phyloP scores from a whole-genome alignment of 2,888 invertebrate species.

The Phyllotreta striolata region DNA sequence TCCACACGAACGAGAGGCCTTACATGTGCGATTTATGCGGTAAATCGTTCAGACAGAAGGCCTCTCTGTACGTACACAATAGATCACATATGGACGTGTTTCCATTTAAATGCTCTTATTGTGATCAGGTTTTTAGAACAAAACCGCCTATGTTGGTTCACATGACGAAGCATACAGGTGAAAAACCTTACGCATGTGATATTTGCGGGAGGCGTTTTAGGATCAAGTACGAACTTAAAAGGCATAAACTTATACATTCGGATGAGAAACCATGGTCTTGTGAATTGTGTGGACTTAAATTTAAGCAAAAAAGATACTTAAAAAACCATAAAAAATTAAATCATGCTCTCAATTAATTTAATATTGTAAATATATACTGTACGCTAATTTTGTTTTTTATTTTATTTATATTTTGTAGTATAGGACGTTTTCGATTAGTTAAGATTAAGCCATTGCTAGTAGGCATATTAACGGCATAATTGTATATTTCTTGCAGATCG shows the following conservation, averaged over 20 bases:
- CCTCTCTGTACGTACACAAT: constrained; percentile 70
- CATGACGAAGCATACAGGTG: constrained; percentile 68
- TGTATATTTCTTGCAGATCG: constrained; percentile 6
- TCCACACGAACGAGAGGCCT: constrained; percentile 69
- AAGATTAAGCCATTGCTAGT: too few relatives aligned
- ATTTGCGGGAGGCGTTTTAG: constrained; percentile 67
- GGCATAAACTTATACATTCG: constrained; percentile 65
- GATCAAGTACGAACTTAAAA: constrained; percentile 67
- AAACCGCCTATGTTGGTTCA: constrained; percentile 67
- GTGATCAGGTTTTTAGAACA: constrained; percentile 68
- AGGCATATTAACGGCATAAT: neutral
- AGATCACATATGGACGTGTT: constrained; percentile 67
- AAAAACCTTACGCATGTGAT: constrained; percentile 68
- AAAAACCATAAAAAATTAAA: constrained; percentile 63
- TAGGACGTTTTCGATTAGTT: too few relatives aligned
- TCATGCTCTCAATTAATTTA: constrained; percentile 47
- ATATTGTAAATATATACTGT: constrained; percentile 31
- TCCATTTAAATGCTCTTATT: constrained; percentile 68
- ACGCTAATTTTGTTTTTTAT: constrained; percentile 16
- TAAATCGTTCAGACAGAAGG: constrained; percentile 72
- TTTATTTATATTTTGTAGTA: too few relatives aligned
- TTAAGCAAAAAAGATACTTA: constrained; percentile 65
- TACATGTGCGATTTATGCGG: constrained; percentile 68
- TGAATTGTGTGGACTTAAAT: constrained; percentile 60
- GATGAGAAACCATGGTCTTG: constrained; percentile 64